Conservation (phyloP, 2,113 vertebrate genomes). For the Hippocampus guttulatus region DNA sequence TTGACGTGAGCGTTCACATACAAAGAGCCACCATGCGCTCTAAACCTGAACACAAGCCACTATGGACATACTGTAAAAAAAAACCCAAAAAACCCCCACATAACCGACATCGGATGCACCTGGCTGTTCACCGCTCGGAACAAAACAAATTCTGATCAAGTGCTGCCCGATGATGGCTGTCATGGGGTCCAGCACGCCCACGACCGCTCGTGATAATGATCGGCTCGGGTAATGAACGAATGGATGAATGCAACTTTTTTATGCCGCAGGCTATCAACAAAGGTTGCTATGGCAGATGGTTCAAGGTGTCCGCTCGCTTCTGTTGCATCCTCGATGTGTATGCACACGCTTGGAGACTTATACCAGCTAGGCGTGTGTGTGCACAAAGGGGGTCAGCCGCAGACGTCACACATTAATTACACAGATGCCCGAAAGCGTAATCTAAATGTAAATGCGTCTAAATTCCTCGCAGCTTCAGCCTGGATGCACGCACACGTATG, state of each 20-base stretch:
- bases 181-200: too few species aligned
- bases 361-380: neutral
- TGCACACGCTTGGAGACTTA: slow-evolving; percentile 10
- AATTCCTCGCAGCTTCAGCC: slow-evolving; percentile 13
- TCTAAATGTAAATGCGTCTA: slow-evolving; percentile 7
- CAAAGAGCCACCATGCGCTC: neutral
- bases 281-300: slow-evolving; percentile 29
- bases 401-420: neutral
- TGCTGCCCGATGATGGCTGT: neutral
- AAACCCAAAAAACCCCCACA: too few species aligned
- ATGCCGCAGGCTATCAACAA: slow-evolving; percentile 11
- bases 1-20: slow-evolving; percentile 15
- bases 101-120: slow-evolving; percentile 1
- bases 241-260: slow-evolving; percentile 7
- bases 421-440: slow-evolving; percentile 12
- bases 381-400: neutral
- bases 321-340: slow-evolving; percentile 2
- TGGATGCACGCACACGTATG: slow-evolving; percentile 4
- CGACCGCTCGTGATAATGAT: too few species aligned
- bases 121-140: slow-evolving; percentile 3
- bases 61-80: neutral
- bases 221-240: too few species aligned
- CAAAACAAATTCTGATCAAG: slow-evolving; percentile 24
- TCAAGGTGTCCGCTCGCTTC: slow-evolving; percentile 25
- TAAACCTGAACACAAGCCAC: neutral